Conservation (phyloP, 2,888 invertebrate species). For the Phalera bucephala region DNA sequence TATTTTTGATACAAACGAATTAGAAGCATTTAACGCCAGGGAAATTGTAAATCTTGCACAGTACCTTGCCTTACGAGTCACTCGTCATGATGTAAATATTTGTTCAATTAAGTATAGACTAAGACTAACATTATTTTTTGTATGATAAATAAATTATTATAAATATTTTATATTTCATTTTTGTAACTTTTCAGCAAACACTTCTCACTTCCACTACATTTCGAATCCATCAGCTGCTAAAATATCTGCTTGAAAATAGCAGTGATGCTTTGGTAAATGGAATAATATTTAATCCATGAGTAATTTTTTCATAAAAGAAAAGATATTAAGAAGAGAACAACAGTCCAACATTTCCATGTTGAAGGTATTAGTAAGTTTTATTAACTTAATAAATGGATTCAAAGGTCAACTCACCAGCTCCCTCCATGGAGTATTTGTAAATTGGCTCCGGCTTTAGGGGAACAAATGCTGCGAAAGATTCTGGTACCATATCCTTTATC, state of each 20-base stretch:
- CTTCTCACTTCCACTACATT: too few relatives aligned
- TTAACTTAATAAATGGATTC: too few relatives aligned
- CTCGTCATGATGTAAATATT: slow-evolving; percentile 70
- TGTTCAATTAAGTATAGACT: slow-evolving; percentile 60
- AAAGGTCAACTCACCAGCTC: slow-evolving; percentile 83
- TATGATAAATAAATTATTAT: slow-evolving; percentile 46
- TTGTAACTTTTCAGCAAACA: too few relatives aligned
- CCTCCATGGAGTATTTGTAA: slow-evolving; percentile 95
- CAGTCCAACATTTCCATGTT: too few relatives aligned
- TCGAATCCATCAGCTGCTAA: too few relatives aligned
- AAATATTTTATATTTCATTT: slow-evolving; percentile 22
- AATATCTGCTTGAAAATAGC: too few relatives aligned
- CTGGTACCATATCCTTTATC: slow-evolving; percentile 96
- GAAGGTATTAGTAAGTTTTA: too few relatives aligned
- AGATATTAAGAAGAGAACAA: too few relatives aligned
- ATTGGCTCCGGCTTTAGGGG: slow-evolving; percentile 93
- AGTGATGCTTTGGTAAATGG: too few relatives aligned
- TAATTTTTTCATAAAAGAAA: too few relatives aligned
- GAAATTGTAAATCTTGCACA: slow-evolving; percentile 12
- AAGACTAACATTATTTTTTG: slow-evolving; percentile 56
- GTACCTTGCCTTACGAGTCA: slow-evolving; percentile 25
- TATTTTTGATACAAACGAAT: slow-evolving; percentile 39
- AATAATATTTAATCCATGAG: too few relatives aligned
- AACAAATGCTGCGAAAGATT: slow-evolving; percentile 91
- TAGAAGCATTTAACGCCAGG: slow-evolving; percentile 50